phyloP scores from a whole-genome alignment of 2,113 vertebrate genomes.

The Pipra filicauda region DNA sequence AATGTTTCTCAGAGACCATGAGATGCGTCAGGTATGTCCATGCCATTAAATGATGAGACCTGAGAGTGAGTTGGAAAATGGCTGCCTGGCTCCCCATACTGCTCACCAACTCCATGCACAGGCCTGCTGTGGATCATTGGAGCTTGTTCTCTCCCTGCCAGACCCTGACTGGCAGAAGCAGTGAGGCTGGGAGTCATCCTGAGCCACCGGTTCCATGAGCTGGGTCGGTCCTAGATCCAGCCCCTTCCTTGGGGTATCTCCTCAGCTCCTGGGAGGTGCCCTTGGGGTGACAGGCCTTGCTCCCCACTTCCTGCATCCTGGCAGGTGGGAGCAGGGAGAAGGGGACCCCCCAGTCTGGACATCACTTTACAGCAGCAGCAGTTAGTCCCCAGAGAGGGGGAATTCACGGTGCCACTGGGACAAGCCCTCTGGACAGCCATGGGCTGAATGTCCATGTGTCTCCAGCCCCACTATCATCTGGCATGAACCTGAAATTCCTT shows the following conservation, averaged over 20 bases:
- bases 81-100: background rate
- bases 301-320: background rate
- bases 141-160: background rate
- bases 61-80: background rate
- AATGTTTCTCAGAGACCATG: background rate
- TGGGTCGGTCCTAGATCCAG: background rate
- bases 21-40: background rate
- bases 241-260: accelerated
- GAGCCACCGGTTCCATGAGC: accelerated
- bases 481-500: background rate
- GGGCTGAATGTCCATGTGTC: background rate
- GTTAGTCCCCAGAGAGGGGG: background rate
- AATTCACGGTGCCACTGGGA: background rate
- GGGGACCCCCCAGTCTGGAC: background rate
- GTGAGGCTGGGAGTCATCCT: background rate
- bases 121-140: background rate
- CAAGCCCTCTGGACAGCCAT: background rate
- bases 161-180: background rate
- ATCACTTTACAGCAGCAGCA: background rate
- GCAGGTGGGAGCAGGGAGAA: background rate
- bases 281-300: background rate
- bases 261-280: background rate
- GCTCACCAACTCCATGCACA: background rate
- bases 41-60: accelerated
- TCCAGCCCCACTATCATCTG: background rate